Conservation (phyloP, 2,113 vertebrate species). For the Brachypodius melanocephalos region DNA sequence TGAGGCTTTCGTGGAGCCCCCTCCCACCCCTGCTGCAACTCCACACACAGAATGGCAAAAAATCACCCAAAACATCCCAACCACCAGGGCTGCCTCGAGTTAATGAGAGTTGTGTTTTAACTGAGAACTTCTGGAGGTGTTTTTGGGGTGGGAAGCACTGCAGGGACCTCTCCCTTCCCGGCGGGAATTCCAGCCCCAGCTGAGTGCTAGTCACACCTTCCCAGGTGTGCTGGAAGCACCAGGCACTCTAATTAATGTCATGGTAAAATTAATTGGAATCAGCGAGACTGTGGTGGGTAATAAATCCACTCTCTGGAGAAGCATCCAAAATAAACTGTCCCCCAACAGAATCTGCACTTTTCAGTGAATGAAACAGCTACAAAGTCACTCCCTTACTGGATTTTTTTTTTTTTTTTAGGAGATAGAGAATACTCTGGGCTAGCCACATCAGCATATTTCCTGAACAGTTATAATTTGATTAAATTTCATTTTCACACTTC, state of each 20-base stretch:
- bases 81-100: background rate
- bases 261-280: background rate
- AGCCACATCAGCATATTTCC: background rate
- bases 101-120: background rate
- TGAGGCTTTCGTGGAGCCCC: background rate
- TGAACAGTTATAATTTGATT: background rate
- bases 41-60: background rate
- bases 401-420: too few species aligned
- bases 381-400: background rate
- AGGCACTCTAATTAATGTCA: background rate
- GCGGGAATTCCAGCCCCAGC: background rate
- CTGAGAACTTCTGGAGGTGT: background rate
- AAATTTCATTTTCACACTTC: background rate
- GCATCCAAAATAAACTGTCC: background rate
- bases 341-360: background rate
- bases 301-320: background rate
- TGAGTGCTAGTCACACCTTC: background rate
- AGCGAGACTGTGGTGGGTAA: background rate
- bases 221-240: background rate
- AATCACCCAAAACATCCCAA: background rate
- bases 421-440: background rate
- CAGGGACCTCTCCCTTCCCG: background rate
- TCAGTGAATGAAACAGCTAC: background rate
- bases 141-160: background rate
- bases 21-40: background rate